Evolutionary conservation across 2,888 invertebrate genomes (phyloP).

Genomic region (Platycheirus albimanus): DNA sequence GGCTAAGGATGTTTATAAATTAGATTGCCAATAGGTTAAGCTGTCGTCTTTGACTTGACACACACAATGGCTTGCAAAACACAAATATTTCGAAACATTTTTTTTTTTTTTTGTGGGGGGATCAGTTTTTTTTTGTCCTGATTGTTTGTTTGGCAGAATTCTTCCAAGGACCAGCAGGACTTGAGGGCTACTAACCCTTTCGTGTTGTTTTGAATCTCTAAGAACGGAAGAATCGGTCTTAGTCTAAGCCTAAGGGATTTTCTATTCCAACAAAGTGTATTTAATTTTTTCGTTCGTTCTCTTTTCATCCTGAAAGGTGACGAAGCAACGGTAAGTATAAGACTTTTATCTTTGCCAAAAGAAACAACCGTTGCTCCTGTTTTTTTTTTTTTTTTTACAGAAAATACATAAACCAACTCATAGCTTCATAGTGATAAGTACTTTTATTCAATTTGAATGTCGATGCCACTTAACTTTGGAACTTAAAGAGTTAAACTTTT

Average conservation of each 20-base stretch:
- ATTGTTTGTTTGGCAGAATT: slow-evolving; percentile 26
- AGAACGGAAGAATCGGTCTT: slow-evolving; percentile 30
- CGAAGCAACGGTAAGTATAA: slow-evolving; percentile 5
- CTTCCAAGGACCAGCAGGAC: neutral
- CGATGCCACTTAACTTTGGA: slow-evolving; percentile 42
- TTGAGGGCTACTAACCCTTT: slow-evolving; percentile 46
- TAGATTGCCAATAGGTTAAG: slow-evolving; percentile 68
- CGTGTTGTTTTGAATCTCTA: slow-evolving; percentile 43
- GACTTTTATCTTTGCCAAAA: slow-evolving; percentile 6
- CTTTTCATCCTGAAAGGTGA: neutral
- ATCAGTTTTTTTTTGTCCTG: slow-evolving; percentile 11
- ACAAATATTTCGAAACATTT: slow-evolving; percentile 23
- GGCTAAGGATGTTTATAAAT: slow-evolving; percentile 48
- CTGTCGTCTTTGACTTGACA: slow-evolving; percentile 65
- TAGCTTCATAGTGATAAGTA: slow-evolving; percentile 22
- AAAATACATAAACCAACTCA: slow-evolving; percentile 3
- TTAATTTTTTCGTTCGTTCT: neutral
- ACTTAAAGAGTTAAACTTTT: slow-evolving; percentile 18
- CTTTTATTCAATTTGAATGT: slow-evolving; percentile 49
- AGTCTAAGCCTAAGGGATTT: slow-evolving; percentile 40
- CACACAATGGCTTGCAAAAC: slow-evolving; percentile 24
- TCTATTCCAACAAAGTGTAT: slow-evolving; percentile 1
- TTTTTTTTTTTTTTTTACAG: slow-evolving; percentile 16
- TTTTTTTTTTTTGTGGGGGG: slow-evolving; percentile 18
- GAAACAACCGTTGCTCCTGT: too few relatives aligned